These are phyloP conservation scores for Aphelenchoides fujianensis DNA, from an alignment of 1,140 invertebrate species.

Conservation along the genomic window DNA sequence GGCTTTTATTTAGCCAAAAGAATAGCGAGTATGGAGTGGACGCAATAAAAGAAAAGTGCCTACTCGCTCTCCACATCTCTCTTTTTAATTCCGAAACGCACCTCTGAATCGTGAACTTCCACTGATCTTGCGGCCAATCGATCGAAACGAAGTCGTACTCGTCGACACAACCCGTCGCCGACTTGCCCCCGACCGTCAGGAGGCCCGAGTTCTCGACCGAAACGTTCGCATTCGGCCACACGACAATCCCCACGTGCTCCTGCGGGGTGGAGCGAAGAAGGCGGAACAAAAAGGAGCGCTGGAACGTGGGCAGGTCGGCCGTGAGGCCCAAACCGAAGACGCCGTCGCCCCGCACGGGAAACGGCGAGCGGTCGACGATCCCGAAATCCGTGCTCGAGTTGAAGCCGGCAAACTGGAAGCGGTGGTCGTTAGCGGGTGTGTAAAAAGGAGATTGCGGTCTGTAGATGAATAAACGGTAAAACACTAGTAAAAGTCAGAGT, in stretches of 20 bases:
- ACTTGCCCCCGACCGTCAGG: neutral
- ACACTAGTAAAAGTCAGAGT: no score
- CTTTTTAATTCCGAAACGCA: no score
- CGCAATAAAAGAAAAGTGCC: no score
- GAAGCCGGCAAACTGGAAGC: neutral
- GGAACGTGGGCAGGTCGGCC: neutral
- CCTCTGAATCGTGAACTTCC: neutral
- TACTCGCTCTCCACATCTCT: no score
- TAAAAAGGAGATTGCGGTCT: no score
- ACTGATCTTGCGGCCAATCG: neutral
- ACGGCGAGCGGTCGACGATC: neutral
- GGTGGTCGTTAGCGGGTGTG: no score
- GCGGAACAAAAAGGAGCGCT: neutral
- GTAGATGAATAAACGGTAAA: no score
- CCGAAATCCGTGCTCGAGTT: neutral
- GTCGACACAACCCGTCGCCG: neutral
- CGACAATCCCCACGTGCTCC: neutral
- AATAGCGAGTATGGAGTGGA: no score
- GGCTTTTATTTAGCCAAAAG: no score
- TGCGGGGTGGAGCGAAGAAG: neutral
- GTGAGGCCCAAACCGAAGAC: constrained; percentile 2
- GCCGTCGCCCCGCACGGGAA: neutral
- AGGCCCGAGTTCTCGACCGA: neutral
- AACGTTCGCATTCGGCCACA: neutral
- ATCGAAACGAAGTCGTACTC: neutral